Base-by-base conservation (phyloP, 1,140 invertebrate species). In the Oreohelix idahoensis region DNA sequence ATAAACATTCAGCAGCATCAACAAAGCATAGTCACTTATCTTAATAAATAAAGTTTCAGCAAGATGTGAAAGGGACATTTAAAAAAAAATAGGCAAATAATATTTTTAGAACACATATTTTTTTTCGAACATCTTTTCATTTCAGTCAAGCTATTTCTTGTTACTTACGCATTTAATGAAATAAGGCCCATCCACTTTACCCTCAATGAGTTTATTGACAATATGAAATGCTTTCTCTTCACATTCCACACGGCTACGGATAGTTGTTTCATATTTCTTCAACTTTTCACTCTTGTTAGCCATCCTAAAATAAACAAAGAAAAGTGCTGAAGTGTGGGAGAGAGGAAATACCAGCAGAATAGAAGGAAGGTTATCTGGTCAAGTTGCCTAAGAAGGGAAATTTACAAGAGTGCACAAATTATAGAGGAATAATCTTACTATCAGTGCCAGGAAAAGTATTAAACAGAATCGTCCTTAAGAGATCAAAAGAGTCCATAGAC, bases 141-240 rank as follows among this genome's bases (percentile, higher is more conserved):
- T 75, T 75, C 32, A 39, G 69, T 39, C 29, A 71, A 23, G 4
- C 4, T 35, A 35, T 20, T 1, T 17, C 15, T 20, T 39, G 5
- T 20, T 53, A 82, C 80, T 74, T 45, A 82, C 80, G 75, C 80
- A 82, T 63, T 75, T 17, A 20, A 58, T 58, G 32, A 82, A 51
- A 42, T 75, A 82, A 1, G 36, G 15, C 1, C 29, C 80, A 35
- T 82, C 70, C 29, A 82, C 80, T 69, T 17, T n/a, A 26, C 49
- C 51, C 38, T 82, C 80, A 49, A 82, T 75, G 2, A 82, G 71
- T 11, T 82, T 82, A 45, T 74, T 74, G 23, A 82, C 80, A 63
- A 82, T 82, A 32, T 49, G 70, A 82, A 82, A 82, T 74, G 80
- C 80, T 58, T 35, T 75, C 45, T 82, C 71, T 42, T 82, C 80